Evolutionary conservation across 2,888 invertebrate genomes (phyloP).

Genomic region (Xanthorhoe spadicearia): DNA sequence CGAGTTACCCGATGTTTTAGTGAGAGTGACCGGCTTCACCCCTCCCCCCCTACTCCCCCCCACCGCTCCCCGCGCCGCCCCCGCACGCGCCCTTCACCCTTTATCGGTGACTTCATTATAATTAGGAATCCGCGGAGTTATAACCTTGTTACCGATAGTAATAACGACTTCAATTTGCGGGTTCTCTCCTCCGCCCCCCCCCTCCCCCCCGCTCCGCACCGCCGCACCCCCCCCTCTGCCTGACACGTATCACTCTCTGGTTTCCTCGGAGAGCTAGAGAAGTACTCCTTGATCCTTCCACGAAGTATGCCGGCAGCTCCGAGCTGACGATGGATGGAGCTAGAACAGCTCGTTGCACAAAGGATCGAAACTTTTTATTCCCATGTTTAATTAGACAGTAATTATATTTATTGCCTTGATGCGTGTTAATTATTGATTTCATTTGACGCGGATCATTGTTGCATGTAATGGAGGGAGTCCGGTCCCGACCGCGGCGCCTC

Average conservation of each 20-base stretch:
- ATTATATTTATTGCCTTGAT: neutral
- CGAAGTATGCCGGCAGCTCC: neutral
- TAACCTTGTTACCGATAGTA: conserved; percentile 26
- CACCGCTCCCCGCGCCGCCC: neutral
- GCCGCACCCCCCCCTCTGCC: neutral
- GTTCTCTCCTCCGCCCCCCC: neutral
- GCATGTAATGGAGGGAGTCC: neutral
- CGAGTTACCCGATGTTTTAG: conserved; percentile 43
- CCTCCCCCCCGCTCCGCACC: neutral
- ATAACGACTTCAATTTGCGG: conserved; percentile 27
- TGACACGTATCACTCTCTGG: neutral
- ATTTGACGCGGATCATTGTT: neutral
- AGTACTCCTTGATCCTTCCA: neutral
- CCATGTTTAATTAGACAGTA: neutral
- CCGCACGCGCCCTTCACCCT: conserved; percentile 19
- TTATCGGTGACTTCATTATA: conserved; percentile 39
- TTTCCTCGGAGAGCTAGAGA: neutral
- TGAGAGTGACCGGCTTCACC: conserved; percentile 30
- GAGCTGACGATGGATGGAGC: neutral
- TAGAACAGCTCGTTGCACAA: neutral
- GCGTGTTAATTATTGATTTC: neutral
- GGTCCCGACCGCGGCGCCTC: neutral
- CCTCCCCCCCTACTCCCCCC: conserved; percentile 6
- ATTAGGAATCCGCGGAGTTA: conserved; percentile 23
- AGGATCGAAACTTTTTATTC: neutral